Base-by-base conservation (phyloP, 2,113 vertebrate species). In the Macrotus californicus region DNA sequence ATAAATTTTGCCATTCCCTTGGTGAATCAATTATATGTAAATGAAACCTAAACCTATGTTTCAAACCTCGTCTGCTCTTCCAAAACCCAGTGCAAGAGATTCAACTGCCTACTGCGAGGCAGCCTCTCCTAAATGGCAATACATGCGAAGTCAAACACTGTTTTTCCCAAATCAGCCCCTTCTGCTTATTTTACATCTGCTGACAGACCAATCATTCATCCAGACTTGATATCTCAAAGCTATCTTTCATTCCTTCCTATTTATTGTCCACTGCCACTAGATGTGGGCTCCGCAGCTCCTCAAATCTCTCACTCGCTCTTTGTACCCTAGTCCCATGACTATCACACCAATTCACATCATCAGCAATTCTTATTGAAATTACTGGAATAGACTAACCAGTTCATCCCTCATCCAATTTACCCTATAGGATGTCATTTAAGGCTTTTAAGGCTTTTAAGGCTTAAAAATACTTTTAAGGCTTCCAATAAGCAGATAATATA, bases 371-470 rank as follows among this genome's bases (percentile, higher is more conserved):
- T 82, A 39, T 43, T 82, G 56, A 82, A 59, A 86, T 52, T 82
- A 85, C 48, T 92, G 43, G 31, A 82, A 90, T 1, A 86, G 76
- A 43, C 73, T 43, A 85, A 48, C 82, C 48, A 73, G 36, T 52
- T 90, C 81, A 79, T 96, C 75, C 6, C 24, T 66, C 50, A 89
- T 36, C 92, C 94, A 54, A 94, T 77, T 85, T 61, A 77, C 66
- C 48, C 61, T 82, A 31, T 19, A 39, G 39, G 31, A 83, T 88
- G 34, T 72, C 36, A 82, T 64, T 92, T 92, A 80, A 50, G 80
- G 83, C 34, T 70, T 91, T 88, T 84, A 94, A 96, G 72, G 79
- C 70, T 52, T 94, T n/a, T n/a, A n/a, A n/a, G n/a, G n/a, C n/a
- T n/a, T n/a, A n/a, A n/a, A n/a, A 50, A 84, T n/a, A 86, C 34